These are phyloP conservation scores for Sphinx pinastri DNA, from an alignment of 2,888 invertebrate genomes.

Conservation along the genomic window DNA sequence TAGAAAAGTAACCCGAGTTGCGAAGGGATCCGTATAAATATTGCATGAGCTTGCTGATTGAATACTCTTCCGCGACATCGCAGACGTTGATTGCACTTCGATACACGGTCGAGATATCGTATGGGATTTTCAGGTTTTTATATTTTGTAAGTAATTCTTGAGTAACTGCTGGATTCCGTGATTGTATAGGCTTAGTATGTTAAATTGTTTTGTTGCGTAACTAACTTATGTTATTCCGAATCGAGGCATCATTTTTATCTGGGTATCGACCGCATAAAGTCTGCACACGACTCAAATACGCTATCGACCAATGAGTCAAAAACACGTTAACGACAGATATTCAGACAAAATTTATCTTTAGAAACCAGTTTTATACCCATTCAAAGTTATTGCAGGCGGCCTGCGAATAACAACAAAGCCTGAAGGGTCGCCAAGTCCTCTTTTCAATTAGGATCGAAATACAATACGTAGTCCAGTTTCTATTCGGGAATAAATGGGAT, in stretches of 20 bases:
- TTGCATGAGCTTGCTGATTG: constrained; percentile 19
- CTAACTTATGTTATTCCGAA: too few species aligned
- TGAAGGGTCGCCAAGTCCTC: neutral
- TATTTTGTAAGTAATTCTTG: neutral
- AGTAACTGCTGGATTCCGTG: too few species aligned
- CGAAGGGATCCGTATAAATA: constrained; percentile 12
- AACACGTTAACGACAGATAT: too few species aligned
- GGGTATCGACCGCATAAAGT: too few species aligned
- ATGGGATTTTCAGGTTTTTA: neutral
- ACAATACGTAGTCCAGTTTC: constrained; percentile 11
- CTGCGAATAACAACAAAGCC: neutral
- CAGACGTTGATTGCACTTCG: constrained; percentile 7
- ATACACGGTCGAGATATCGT: neutral
- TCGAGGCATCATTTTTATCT: too few species aligned
- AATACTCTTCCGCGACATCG: constrained; percentile 19
- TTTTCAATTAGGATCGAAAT: constrained; percentile 17
- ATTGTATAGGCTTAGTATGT: too few species aligned
- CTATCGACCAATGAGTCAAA: too few species aligned
- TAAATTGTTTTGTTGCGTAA: too few species aligned
- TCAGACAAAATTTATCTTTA: neutral
- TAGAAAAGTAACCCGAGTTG: too few species aligned
- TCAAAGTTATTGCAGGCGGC: neutral
- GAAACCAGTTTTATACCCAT: neutral
- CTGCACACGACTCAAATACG: too few species aligned
- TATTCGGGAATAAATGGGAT: neutral